Evolutionary conservation across 2,113 vertebrate genomes (phyloP).

Genomic region (Helogale parvula): DNA sequence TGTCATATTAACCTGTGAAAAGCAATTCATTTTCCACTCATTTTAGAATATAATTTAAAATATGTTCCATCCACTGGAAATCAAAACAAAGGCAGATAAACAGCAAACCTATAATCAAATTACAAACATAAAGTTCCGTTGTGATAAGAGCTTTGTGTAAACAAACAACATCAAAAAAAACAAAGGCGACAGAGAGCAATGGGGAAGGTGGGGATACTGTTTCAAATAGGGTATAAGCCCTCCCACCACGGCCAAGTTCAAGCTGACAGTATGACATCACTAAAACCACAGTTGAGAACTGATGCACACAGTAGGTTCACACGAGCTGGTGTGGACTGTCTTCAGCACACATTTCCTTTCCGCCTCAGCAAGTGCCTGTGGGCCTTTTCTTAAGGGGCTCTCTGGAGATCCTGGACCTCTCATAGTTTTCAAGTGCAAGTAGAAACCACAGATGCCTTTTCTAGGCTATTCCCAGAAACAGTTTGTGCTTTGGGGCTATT

Average conservation of each 20-base stretch:
- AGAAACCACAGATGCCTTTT: background rate
- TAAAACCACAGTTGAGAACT: background rate
- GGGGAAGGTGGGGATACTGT: background rate
- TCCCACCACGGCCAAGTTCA: background rate
- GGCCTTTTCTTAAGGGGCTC: background rate
- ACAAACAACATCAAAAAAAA: background rate
- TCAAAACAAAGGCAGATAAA: background rate
- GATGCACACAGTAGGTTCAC: rapidly evolving
- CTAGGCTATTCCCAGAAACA: background rate
- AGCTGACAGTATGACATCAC: background rate
- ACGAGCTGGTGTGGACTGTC: rapidly evolving
- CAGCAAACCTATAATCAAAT: background rate
- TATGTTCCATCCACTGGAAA: background rate
- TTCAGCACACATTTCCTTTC: background rate
- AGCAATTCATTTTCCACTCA: background rate
- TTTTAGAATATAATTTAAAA: background rate
- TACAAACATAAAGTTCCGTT: background rate
- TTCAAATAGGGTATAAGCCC: background rate
- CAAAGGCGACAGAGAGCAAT: background rate
- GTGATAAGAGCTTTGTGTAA: background rate
- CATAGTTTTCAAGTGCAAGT: background rate
- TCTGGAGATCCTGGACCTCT: background rate
- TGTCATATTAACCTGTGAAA: background rate
- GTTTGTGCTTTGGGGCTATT: background rate
- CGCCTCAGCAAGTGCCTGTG: background rate